Evolutionary conservation across 2,888 invertebrate genomes (phyloP), one percentile per base, ranked within the genome.

Genomic region (Iphiclides podalirius): DNA sequence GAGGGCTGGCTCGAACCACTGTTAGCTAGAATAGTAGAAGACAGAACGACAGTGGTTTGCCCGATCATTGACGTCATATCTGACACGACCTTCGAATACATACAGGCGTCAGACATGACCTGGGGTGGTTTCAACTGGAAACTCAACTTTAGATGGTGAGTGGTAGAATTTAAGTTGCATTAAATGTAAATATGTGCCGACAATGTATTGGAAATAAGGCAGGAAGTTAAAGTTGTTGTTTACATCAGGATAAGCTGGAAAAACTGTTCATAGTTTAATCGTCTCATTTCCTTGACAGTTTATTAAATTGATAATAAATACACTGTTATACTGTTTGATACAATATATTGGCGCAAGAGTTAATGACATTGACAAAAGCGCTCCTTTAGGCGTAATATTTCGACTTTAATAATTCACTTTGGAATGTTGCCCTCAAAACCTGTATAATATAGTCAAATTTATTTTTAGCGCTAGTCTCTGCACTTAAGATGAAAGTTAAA

Each of bases 41-140:
- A 99, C 86, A 92, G 97, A 61, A 95, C 94, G 58, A 95, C 97
- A 0, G 98, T 99, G 37, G 98, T 98, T 2, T 98, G 98, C 79
- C 99, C 99, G 6, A 98, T 99, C 62, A 99, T 99, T 66, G 99
- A 99, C 82, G 98, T 99, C 51, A 99, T 99, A 70, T 98, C 97
- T 38, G 99, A 99, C 79, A 98, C 99, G 67, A 97, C 97, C 2
- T 99, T 99, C 84, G 98, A 99, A 84, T 99, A 99, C 88, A 97
- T 99, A 56, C 96, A 98, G 42, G 99, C 99, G 0, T 98, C 98
- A 1, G 99, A 99, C 78, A 98, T 98, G 94, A 99, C 99, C 0
- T 99, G 99, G 98, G 99, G 99, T 55, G 99, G 99, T 15, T 99
- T 99, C 88, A 99, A 99, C 88, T 99, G 99, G 99, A 98, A 98